These are phyloP conservation scores for Betta splendens DNA, from an alignment of 2,797 vertebrate species.

Conservation along the genomic window DNA sequence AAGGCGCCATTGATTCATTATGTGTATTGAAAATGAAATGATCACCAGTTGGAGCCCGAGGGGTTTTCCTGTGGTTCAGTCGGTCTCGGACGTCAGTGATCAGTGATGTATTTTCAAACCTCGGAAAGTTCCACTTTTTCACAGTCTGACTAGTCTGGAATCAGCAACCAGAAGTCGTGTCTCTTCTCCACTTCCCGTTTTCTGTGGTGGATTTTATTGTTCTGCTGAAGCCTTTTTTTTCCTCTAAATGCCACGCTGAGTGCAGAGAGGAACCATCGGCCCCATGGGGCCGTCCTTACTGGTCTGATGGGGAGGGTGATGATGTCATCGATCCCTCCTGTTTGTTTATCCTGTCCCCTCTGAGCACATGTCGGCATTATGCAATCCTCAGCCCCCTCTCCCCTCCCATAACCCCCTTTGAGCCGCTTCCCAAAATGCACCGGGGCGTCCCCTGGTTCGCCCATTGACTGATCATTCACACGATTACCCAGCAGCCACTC, in stretches of 20 bases:
- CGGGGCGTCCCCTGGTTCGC: conserved; percentile 54
- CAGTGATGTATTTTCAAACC: neutral
- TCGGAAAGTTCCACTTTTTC: neutral
- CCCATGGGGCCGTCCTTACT: conserved; percentile 29
- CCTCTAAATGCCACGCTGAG: neutral
- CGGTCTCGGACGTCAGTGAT: neutral
- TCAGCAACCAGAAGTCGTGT: neutral
- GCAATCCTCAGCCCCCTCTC: conserved; percentile 36
- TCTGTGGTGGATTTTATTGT: neutral
- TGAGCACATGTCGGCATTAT: conserved; percentile 65
- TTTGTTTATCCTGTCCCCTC: conserved; percentile 59
- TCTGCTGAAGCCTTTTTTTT: neutral
- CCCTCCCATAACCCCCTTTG: neutral
- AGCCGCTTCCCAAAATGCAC: conserved; percentile 70
- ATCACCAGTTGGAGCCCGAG: neutral
- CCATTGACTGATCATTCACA: conserved; percentile 80
- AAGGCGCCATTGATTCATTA: neutral
- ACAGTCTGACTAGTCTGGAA: too few species aligned
- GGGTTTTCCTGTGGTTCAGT: neutral
- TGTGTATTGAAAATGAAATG: too few species aligned
- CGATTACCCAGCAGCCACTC: conserved; percentile 77
- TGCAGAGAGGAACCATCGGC: neutral
- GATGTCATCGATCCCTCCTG: conserved; percentile 55
- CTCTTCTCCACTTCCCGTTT: conserved; percentile 2
- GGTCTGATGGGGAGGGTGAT: conserved; percentile 51